Percentiles rank a stretch among this genome's conserved stretches.
Evolutionary conservation across 2,888 invertebrate species (phyloP).

Genomic region (Poecilobothrus nobilitatus): DNA sequence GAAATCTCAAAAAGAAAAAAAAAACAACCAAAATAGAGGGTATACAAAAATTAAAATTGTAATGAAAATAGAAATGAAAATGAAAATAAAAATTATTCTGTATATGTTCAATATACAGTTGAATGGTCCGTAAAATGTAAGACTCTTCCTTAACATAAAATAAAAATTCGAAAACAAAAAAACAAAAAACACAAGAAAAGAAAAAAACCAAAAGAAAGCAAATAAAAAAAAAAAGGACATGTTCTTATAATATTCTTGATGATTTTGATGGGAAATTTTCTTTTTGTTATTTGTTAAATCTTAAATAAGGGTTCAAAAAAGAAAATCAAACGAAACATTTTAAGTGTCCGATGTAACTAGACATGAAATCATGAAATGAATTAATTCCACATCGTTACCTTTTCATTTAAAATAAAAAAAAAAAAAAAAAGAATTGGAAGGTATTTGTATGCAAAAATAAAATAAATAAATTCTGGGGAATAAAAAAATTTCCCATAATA

Average conservation of each 20-base stretch:
- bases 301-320: no score
- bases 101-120: neutral
- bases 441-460: no score
- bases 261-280: no score
- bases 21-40: no score
- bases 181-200: neutral
- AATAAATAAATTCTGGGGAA: no score
- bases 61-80: neutral
- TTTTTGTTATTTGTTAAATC: neutral
- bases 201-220: neutral
- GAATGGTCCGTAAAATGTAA: slow-evolving; percentile 2
- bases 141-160: no score
- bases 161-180: neutral
- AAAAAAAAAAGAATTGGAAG: no score
- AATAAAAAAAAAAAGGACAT: neutral
- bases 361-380: slow-evolving; percentile 2
- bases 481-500: no score
- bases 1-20: neutral
- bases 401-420: neutral
- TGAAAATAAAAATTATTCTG: neutral
- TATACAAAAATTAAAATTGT: neutral
- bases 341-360: neutral
- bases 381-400: neutral
- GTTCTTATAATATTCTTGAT: neutral
- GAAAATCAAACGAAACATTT: no score